These are phyloP conservation scores for Piscicola geometra DNA, from an alignment of 2,888 invertebrate species.

Conservation along the genomic window DNA sequence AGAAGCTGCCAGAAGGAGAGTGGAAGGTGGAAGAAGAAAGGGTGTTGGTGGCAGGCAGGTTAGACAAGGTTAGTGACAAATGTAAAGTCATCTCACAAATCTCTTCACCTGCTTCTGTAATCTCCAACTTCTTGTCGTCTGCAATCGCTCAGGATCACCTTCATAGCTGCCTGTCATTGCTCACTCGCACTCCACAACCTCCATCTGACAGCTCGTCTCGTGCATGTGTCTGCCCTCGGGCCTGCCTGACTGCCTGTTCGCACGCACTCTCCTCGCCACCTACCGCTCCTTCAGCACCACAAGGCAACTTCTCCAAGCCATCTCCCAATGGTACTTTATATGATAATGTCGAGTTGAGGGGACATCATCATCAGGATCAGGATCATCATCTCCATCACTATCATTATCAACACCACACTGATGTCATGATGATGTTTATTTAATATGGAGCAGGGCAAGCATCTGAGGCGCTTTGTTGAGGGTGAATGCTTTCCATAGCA, in stretches of 20 bases:
- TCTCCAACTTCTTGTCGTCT: too few relatives aligned
- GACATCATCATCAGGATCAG: neutral
- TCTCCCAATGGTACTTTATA: slow-evolving; percentile 16
- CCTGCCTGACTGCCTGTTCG: slow-evolving; percentile 21
- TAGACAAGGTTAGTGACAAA: slow-evolving; percentile 14
- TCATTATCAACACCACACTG: slow-evolving; percentile 36
- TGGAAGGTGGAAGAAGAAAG: slow-evolving; percentile 4
- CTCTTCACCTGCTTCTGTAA: too few relatives aligned
- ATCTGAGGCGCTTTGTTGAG: too few relatives aligned
- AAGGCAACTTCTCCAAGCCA: slow-evolving; percentile 11
- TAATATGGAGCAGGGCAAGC: too few relatives aligned
- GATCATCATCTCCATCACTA: slow-evolving; percentile 33
- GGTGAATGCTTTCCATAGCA: too few relatives aligned
- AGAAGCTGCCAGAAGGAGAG: neutral
- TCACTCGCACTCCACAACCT: neutral
- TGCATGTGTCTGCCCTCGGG: slow-evolving; percentile 27
- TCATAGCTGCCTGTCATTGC: neutral
- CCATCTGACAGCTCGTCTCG: slow-evolving; percentile 12
- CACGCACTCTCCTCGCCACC: slow-evolving; percentile 26
- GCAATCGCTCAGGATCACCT: too few relatives aligned
- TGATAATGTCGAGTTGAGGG: neutral
- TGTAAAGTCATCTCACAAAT: too few relatives aligned
- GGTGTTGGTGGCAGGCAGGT: neutral
- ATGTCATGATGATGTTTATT: too few relatives aligned
- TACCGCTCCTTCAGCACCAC: slow-evolving; percentile 25